Evolutionary conservation across 2,888 invertebrate species (phyloP), one percentile per base, ranked within the genome.

Genomic region (Chaetoderma sp.): DNA sequence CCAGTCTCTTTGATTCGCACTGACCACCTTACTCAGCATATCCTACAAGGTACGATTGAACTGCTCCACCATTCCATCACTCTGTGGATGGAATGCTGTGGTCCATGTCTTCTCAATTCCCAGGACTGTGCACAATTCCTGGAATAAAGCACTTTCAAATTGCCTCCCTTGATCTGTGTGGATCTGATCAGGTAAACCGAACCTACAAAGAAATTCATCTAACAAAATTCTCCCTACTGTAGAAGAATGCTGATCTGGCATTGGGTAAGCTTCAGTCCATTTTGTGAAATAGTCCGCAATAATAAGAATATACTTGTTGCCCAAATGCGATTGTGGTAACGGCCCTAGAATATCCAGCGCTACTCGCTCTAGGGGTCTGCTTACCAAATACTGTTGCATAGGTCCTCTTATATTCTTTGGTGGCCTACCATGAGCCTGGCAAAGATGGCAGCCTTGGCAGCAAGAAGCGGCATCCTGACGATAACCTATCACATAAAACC

Each of bases 201-300:
- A 70, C 3, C 10, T 33, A 27, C 63, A 63, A 8, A 70, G 60
- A 21, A 70, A 58, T 18, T 47, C 42, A 13, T 67, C 63, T 13
- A 73, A 61, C 10, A 75, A 49, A 27, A 57, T 63, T 23, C 58
- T 30, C 10, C 70, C 73, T 33, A 71, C 66, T 25, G 72, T 72
- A 8, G 63, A 42, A 18, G 71, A 68, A 58, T 71, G 61, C 32
- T 57, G 56, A 54, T 74, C 61, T 54, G 27, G 13, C 0, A 73
- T 57, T 8, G 66, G 54, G 32, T 62, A 39, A 3, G 65, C 63
- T 25, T 71, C 63, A 0, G 60, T 25, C 58, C 64, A 70, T 50
- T 66, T 68, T 4, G 68, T 63, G 56, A 71, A 70, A 56, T 68
- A 66, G 42, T 68, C 65, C 13, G 50, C 58, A 4, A 66, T 50